Evolutionary conservation across 2,888 invertebrate species (phyloP).

Genomic region (Diaphora mendica): DNA sequence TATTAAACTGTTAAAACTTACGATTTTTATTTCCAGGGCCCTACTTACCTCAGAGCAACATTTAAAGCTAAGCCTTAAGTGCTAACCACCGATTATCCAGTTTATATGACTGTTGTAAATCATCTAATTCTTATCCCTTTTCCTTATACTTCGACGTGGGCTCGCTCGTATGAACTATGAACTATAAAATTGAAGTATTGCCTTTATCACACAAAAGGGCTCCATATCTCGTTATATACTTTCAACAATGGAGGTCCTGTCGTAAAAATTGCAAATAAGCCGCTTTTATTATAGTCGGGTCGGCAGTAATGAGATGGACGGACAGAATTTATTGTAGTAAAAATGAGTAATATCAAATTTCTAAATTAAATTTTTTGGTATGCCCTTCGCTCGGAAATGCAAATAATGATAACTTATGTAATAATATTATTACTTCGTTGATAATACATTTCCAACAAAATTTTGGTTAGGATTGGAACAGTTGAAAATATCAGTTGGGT

Average conservation of each 20-base stretch:
- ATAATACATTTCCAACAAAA: background rate
- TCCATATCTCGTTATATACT: conserved; percentile 72
- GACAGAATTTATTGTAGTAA: conserved; percentile 49
- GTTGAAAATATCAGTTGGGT: too few species aligned
- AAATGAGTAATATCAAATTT: conserved; percentile 49
- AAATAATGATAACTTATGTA: conserved; percentile 12
- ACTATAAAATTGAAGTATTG: conserved; percentile 84
- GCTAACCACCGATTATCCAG: conserved; percentile 79
- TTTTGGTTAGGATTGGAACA: background rate
- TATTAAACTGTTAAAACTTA: background rate
- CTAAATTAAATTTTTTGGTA: conserved; percentile 39
- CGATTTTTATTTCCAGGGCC: background rate
- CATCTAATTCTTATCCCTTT: conserved; percentile 77
- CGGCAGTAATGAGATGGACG: conserved; percentile 70
- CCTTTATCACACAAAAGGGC: conserved; percentile 75
- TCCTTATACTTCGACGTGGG: conserved; percentile 60
- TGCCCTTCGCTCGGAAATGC: background rate
- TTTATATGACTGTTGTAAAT: conserved; percentile 81
- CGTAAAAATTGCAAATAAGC: conserved; percentile 83
- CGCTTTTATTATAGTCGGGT: conserved; percentile 66
- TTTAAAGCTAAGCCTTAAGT: conserved; percentile 68
- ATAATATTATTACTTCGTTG: conserved; percentile 9
- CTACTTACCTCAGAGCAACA: conserved; percentile 42
- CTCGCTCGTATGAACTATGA: conserved; percentile 77
- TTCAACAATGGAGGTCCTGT: conserved; percentile 70